A percentile compares a stretch with the other conserved stretches of the same genome.
Evolutionary conservation across 2,797 vertebrate species (phyloP).

Genomic region (Halcyon chelicuti): DNA sequence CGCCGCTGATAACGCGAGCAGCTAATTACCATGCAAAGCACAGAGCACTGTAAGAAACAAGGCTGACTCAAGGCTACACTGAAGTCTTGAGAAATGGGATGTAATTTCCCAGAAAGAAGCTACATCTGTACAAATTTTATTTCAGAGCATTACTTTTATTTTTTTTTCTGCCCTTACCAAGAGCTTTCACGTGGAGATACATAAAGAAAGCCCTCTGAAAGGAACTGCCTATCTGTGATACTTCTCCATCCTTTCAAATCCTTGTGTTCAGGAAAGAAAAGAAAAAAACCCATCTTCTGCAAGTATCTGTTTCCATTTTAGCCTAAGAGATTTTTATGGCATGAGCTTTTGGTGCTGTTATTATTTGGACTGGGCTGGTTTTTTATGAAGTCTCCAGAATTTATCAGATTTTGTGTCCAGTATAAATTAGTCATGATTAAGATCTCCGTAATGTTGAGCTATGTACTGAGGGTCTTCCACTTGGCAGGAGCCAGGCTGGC

Average conservation of each 20-base stretch:
- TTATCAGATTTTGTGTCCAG: neutral
- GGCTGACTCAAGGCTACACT: conserved; percentile 52
- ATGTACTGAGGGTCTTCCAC: neutral
- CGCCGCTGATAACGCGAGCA: conserved; percentile 25
- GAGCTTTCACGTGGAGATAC: neutral
- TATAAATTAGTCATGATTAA: neutral
- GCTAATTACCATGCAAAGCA: conserved; percentile 78
- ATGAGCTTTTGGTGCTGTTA: neutral
- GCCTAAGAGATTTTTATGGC: neutral
- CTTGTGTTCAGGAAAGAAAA: neutral
- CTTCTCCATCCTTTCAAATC: neutral
- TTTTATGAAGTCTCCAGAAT: neutral
- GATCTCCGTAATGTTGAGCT: neutral
- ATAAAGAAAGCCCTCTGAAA: conserved; percentile 20
- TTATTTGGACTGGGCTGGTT: neutral
- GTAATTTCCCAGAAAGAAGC: conserved; percentile 29
- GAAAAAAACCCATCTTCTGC: neutral
- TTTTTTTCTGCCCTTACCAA: conserved; percentile 32
- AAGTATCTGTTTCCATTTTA: neutral
- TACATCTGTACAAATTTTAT: conserved; percentile 26
- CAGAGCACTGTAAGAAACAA: conserved; percentile 55
- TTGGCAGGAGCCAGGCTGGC: neutral
- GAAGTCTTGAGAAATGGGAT: conserved; percentile 59
- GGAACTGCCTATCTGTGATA: neutral
- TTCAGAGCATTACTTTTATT: conserved; percentile 44